Percentiles rank a stretch among this genome's conserved stretches.
Conservation (phyloP, 2,113 vertebrate genomes). For the Oryzias javanicus region DNA sequence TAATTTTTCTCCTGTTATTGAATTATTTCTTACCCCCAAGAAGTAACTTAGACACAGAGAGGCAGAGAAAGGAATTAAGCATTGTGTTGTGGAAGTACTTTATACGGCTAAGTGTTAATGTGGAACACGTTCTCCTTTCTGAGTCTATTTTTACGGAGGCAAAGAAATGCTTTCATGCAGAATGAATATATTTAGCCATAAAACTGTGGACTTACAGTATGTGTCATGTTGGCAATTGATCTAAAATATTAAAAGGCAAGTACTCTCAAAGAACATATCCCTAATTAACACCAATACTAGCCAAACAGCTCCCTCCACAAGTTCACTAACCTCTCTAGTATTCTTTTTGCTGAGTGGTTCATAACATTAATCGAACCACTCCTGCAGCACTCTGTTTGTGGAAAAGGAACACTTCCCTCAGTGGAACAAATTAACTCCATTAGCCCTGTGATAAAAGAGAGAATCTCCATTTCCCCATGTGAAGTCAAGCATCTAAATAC, state of each 20-base stretch:
- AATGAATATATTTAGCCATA: constrained; percentile 33
- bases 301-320: constrained; percentile 34
- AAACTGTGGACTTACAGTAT: constrained; percentile 30
- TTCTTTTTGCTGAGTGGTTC: constrained; percentile 56
- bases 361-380: constrained; percentile 58
- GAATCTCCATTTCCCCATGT: constrained; percentile 50
- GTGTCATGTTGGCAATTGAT: constrained; percentile 40
- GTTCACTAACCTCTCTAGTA: constrained; percentile 48
- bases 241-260: constrained; percentile 36
- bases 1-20: constrained; percentile 61
- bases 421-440: constrained; percentile 73
- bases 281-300: constrained; percentile 57
- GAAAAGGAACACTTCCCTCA: constrained; percentile 60
- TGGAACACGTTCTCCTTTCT: constrained; percentile 34
- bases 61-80: constrained; percentile 9
- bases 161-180: constrained; percentile 26
- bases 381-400: constrained; percentile 58
- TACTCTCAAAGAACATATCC: constrained; percentile 25
- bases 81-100: constrained; percentile 35
- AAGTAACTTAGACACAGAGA: constrained; percentile 21
- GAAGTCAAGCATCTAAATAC: constrained; percentile 50
- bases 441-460: constrained; percentile 61
- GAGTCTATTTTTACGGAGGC: constrained; percentile 21
- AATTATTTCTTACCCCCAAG: constrained; percentile 61
- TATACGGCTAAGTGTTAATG: constrained; percentile 64